Percentiles rank a stretch among this genome's conserved stretches.
Conservation (phyloP, 2,113 vertebrate genomes). For the Cynoglossus semilaevis region DNA sequence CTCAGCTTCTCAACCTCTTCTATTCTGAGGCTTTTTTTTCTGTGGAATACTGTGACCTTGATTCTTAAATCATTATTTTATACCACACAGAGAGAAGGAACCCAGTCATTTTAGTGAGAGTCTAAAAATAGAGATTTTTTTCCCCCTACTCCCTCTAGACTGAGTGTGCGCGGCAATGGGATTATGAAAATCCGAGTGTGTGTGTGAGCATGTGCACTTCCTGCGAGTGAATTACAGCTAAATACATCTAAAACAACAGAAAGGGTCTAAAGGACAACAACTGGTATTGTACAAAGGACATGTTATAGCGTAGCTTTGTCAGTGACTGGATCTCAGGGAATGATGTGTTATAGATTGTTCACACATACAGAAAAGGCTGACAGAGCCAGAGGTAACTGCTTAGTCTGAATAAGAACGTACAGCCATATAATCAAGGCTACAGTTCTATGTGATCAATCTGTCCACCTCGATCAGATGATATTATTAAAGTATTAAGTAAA, state of each 20-base stretch:
- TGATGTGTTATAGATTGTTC: not conserved
- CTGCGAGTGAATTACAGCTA: not conserved
- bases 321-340: not conserved
- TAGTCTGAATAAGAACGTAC: not conserved
- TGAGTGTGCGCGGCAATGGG: constrained; percentile 29
- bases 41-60: constrained; percentile 3
- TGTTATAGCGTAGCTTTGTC: not conserved
- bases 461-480: too few species aligned
- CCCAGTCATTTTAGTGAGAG: constrained; percentile 19
- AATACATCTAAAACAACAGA: not conserved
- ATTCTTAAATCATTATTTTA: constrained; percentile 16
- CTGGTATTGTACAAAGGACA: not conserved
- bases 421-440: too few species aligned
- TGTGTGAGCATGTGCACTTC: constrained; percentile 6
- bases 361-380: not conserved
- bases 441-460: too few species aligned
- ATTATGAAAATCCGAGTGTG: constrained; percentile 57
- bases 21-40: constrained; percentile 33
- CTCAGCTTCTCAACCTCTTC: constrained; percentile 27
- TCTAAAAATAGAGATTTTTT: constrained; percentile 59
- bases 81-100: constrained; percentile 17
- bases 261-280: not conserved
- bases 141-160: constrained; percentile 32
- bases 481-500: too few species aligned
- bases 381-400: not conserved